Conservation (phyloP, 1,140 invertebrate genomes). For the Cyphomyrmex costatus region DNA sequence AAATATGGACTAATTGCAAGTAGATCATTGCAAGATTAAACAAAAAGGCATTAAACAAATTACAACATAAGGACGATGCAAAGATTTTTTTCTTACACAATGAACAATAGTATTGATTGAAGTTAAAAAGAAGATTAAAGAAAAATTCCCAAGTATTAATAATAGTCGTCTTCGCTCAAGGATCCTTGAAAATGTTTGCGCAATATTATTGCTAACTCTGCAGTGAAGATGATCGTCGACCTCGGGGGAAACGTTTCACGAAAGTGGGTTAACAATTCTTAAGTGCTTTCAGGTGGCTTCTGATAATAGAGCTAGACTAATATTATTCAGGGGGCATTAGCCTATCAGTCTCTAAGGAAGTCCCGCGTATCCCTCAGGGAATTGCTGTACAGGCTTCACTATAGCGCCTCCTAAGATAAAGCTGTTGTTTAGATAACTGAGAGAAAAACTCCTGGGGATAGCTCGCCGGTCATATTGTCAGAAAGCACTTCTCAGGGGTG, state of each 20-base stretch:
- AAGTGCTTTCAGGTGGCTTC: conserved; percentile 52
- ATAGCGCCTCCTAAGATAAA: conserved; percentile 59
- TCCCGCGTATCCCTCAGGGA: conserved; percentile 33
- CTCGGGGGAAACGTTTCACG: conserved; percentile 32
- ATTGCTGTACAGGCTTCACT: conserved; percentile 22
- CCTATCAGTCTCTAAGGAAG: conserved; percentile 64
- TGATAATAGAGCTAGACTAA: conserved; percentile 46
- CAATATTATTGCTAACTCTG: conserved; percentile 38
- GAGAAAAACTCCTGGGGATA: conserved; percentile 46
- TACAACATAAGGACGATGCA: not conserved
- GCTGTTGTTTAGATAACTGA: conserved; percentile 52
- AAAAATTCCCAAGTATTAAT: not conserved
- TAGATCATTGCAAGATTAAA: not conserved
- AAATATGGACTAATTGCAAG: not conserved
- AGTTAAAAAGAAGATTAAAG: conserved; percentile 24
- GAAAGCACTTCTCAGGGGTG: conserved; percentile 3
- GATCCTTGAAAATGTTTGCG: conserved; percentile 43
- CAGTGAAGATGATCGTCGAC: conserved; percentile 43
- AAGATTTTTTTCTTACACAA: conserved; percentile 4
- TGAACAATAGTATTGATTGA: not conserved
- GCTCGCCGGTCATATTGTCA: conserved; percentile 39
- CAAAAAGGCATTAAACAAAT: not conserved
- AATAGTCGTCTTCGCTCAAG: not conserved
- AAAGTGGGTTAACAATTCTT: conserved; percentile 65
- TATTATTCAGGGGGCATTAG: conserved; percentile 55